Percentiles rank a stretch among this genome's conserved stretches.
Evolutionary conservation across 2,113 vertebrate genomes (phyloP).

Genomic region (Heterotis niloticus): DNA sequence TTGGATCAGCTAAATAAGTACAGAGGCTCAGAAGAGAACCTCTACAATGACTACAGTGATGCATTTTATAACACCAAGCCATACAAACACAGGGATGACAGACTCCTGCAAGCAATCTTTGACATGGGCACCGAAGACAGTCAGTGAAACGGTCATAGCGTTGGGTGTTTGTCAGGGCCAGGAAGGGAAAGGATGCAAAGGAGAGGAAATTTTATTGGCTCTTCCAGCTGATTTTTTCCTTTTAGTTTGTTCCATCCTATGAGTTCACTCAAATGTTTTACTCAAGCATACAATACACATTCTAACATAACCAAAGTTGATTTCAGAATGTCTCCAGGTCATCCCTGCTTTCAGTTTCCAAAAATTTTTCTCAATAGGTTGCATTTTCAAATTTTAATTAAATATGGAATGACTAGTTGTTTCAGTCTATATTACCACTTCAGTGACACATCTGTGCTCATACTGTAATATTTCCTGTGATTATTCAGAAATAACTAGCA

Average conservation of each 20-base stretch:
- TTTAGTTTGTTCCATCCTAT: not conserved
- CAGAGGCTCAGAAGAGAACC: constrained; percentile 67
- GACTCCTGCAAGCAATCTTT: constrained; percentile 84
- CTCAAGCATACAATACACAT: not conserved
- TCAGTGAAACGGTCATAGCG: constrained; percentile 48
- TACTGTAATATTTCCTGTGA: not conserved
- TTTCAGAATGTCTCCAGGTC: constrained; percentile 3
- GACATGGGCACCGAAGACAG: constrained; percentile 75
- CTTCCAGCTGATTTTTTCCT: constrained; percentile 35
- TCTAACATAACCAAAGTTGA: not conserved
- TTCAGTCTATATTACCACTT: not conserved
- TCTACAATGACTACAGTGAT: constrained; percentile 85
- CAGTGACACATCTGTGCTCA: not conserved
- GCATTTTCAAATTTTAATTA: not conserved
- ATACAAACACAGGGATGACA: constrained; percentile 88
- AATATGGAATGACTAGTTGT: not conserved
- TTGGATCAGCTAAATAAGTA: constrained; percentile 80
- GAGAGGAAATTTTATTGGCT: constrained; percentile 18
- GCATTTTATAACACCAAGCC: constrained; percentile 84
- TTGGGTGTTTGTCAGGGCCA: not conserved
- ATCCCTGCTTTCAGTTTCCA: not conserved
- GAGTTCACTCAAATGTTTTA: not conserved
- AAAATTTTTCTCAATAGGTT: not conserved
- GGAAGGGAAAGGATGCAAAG: not conserved
- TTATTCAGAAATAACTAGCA: not conserved